A percentile compares a stretch with the other conserved stretches of the same genome.
phyloP scores from a whole-genome alignment of 1,140 invertebrate genomes.

The Muscidifurax raptorellus region DNA sequence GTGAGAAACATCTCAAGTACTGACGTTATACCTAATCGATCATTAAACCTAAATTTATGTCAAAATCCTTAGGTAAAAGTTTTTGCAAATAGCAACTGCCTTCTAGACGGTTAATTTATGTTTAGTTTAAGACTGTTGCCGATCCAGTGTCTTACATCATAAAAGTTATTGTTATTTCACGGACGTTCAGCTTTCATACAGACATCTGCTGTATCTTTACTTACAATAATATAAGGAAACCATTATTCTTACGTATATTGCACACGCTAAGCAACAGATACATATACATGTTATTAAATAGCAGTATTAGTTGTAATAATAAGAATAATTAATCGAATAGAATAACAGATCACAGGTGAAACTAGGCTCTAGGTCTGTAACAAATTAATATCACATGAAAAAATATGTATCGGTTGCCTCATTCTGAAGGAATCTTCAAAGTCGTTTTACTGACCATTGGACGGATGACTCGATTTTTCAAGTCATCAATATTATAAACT shows the following conservation, averaged over 20 bases:
- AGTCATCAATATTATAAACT: conserved; percentile 57
- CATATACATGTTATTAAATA: conserved; percentile 44
- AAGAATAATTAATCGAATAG: conserved; percentile 54
- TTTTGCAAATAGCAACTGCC: background rate
- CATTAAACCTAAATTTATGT: background rate
- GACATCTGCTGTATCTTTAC: background rate
- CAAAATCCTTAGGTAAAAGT: conserved; percentile 7
- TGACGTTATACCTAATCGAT: background rate
- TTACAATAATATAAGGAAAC: conserved; percentile 33
- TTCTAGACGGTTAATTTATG: background rate
- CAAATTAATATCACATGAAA: conserved; percentile 71
- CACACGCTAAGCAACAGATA: conserved; percentile 58
- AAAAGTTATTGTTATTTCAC: conserved; percentile 63
- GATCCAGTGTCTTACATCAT: background rate
- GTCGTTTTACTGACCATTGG: conserved; percentile 58
- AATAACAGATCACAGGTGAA: conserved; percentile 70
- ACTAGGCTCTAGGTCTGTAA: conserved; percentile 67
- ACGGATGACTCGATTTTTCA: conserved; percentile 60
- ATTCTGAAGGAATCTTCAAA: conserved; percentile 54
- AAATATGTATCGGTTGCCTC: conserved; percentile 68
- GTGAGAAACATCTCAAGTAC: background rate
- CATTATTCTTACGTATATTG: conserved; percentile 61
- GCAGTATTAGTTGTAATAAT: conserved; percentile 8
- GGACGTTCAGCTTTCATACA: conserved; percentile 51
- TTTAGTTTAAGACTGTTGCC: background rate